Conservation (phyloP, 2,888 invertebrate species). For the Nomada ferruginata region DNA sequence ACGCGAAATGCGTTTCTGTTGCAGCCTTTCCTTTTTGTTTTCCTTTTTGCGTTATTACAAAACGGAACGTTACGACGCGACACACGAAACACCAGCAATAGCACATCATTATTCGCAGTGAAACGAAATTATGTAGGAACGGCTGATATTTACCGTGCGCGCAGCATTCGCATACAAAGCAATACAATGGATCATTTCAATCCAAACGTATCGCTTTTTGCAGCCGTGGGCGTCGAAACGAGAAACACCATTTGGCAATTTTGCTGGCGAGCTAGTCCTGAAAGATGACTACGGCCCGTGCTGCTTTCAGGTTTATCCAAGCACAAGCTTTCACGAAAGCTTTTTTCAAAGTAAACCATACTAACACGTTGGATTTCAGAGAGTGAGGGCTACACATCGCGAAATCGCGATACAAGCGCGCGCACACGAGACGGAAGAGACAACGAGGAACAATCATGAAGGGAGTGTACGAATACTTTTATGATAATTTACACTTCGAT, state of each 20-base stretch:
- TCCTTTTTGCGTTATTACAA: conserved; percentile 16
- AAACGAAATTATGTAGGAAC: conserved; percentile 45
- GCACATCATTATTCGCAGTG: conserved; percentile 41
- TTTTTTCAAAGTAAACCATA: conserved; percentile 50
- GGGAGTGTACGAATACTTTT: neutral
- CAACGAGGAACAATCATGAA: conserved; percentile 15
- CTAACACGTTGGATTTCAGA: conserved; percentile 13
- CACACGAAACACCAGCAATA: conserved; percentile 10
- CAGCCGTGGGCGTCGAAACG: conserved; percentile 58
- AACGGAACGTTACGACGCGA: neutral
- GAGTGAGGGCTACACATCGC: conserved; percentile 11
- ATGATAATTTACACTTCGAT: neutral
- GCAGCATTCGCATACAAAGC: conserved; percentile 34
- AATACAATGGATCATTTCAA: conserved; percentile 69
- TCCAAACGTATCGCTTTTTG: conserved; percentile 70
- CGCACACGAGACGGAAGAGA: neutral
- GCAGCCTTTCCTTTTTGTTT: neutral
- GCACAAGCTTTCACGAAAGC: conserved; percentile 59
- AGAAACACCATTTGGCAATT: conserved; percentile 65
- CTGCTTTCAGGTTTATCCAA: conserved; percentile 64
- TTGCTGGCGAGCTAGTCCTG: conserved; percentile 63
- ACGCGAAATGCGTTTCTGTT: neutral
- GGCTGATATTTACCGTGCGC: conserved; percentile 34
- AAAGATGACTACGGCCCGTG: conserved; percentile 56
- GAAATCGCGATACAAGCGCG: neutral